Percentiles rank a stretch among this genome's conserved stretches.
Evolutionary conservation across 2,797 vertebrate species (phyloP).

Genomic region (Aulostomus chinensis): DNA sequence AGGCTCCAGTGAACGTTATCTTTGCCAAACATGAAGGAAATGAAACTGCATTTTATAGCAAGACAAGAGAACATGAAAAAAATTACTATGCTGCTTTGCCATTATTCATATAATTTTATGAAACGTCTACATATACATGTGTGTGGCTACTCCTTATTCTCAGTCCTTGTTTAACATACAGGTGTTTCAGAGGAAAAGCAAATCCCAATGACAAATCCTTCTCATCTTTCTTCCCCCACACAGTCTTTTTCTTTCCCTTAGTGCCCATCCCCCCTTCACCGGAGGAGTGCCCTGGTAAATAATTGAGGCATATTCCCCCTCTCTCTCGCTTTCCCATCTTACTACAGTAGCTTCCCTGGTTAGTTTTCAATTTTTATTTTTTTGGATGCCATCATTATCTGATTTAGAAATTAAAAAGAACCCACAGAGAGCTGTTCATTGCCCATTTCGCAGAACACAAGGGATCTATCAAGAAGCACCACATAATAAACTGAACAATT

Average conservation of each 20-base stretch:
- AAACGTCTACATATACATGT: slow-evolving; percentile 11
- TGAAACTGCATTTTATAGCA: neutral
- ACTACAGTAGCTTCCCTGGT: slow-evolving; percentile 20
- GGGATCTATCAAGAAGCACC: too few species aligned
- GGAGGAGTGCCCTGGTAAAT: slow-evolving; percentile 66
- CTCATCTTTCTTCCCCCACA: slow-evolving; percentile 39
- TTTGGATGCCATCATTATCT: slow-evolving; percentile 3
- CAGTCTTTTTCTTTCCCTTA: slow-evolving; percentile 29
- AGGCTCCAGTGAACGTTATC: slow-evolving; percentile 3
- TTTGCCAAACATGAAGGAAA: neutral
- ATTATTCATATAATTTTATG: neutral
- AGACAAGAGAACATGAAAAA: neutral
- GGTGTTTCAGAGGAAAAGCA: slow-evolving; percentile 26
- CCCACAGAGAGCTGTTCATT: too few species aligned
- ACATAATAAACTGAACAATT: neutral
- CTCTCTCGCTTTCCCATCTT: slow-evolving; percentile 10
- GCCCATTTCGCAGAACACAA: too few species aligned
- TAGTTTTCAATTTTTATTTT: neutral
- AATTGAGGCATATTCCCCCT: slow-evolving; percentile 63
- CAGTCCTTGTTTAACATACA: slow-evolving; percentile 20
- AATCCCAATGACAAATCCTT: slow-evolving; percentile 19
- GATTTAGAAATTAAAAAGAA: neutral
- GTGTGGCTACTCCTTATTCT: slow-evolving; percentile 1
- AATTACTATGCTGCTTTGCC: neutral
- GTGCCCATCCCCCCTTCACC: slow-evolving; percentile 53